phyloP scores from a whole-genome alignment of 1,140 invertebrate genomes.

The Leptopilina boulardi region DNA sequence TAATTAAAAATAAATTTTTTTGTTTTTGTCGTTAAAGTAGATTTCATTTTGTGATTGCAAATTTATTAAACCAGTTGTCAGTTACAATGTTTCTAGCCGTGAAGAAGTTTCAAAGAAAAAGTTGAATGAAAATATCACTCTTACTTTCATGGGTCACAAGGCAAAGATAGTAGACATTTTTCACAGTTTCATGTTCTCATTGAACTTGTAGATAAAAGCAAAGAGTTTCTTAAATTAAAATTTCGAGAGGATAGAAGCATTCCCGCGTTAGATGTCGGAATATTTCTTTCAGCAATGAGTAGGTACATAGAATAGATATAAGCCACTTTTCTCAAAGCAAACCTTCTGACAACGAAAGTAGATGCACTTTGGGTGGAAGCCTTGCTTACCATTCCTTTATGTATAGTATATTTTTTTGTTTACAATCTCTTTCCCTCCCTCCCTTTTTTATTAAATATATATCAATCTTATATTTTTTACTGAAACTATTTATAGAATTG shows the following conservation, averaged over 20 bases:
- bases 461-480: too few species aligned
- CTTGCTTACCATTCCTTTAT: background rate
- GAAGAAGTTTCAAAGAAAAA: background rate
- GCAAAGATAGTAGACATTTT: background rate
- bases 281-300: constrained; percentile 26
- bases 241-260: constrained; percentile 32
- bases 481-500: too few species aligned
- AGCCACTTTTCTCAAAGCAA: constrained; percentile 10
- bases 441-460: too few species aligned
- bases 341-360: constrained; percentile 27
- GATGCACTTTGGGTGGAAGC: constrained; percentile 9
- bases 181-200: background rate
- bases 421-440: background rate
- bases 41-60: too few species aligned
- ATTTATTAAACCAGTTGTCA: too few species aligned
- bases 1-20: too few species aligned
- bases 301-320: background rate
- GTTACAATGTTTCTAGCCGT: too few species aligned
- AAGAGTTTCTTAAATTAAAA: constrained; percentile 22
- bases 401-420: background rate
- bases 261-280: constrained; percentile 11
- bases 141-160: constrained; percentile 10
- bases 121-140: constrained; percentile 20
- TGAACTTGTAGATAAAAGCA: constrained; percentile 4
- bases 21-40: too few species aligned